Base-by-base conservation (phyloP, 2,888 invertebrate genomes). In the Tetragonisca angustula region DNA sequence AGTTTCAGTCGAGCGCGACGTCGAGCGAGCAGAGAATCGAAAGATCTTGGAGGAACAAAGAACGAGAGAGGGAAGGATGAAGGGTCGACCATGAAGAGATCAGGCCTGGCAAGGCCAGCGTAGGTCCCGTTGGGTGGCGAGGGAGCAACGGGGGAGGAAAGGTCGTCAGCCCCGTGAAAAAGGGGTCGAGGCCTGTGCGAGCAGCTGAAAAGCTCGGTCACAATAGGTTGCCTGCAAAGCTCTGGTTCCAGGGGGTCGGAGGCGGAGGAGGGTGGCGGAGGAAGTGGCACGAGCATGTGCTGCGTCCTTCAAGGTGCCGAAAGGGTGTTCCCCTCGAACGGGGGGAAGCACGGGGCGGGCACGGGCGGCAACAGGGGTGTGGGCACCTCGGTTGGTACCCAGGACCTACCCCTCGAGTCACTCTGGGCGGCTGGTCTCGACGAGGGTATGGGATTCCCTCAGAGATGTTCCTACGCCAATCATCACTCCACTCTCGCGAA, bases 361-460 rank as follows among this genome's bases (percentile, higher is more conserved):
- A 64, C 83, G 72, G 85, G 84, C 43, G 81, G 70, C 81, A 84
- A 76, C 82, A 84, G 84, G 68, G 83, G 85, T 27, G 76, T 76
- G n/a, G 83, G 84, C 36, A 83, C 88, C 73, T 87, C 91, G n/a
- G 83, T 89, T 61, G 90, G 89, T 59, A 89, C 91, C 76, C 92
- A 92, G 54, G 93, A 93, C 80, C 89, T 94, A 78, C 94, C 94
- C 72, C 90, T 94, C 76, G 94, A 94, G 88, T 94, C 94, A 24
- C 94, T 94, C 69, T 94, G 94, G 94, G 94, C 94, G 43, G 94
- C 94, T 43, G 94, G 94, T n/a, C 89, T 94, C 77, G 94, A 94
- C 87, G 93, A 94, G 52, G 94, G 94, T 70, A 94, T 94, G 94
- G 94, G 94, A 2, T 93, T 94, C 78, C 93, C 93, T 5, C 93